Evolutionary conservation across 2,113 vertebrate species (phyloP).

Genomic region (Oryzias celebensis): DNA sequence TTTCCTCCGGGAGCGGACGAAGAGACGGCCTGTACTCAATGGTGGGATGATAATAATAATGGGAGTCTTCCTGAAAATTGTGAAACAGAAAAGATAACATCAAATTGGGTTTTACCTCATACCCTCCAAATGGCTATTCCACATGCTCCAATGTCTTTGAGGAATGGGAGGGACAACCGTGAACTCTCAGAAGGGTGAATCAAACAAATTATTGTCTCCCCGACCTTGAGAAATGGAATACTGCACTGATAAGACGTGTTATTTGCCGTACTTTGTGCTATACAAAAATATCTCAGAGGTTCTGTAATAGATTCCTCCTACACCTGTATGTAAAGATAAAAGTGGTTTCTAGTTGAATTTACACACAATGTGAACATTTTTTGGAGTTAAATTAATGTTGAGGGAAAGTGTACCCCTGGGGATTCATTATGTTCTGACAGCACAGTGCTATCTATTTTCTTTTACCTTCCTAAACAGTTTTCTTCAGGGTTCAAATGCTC

Average conservation of each 20-base stretch:
- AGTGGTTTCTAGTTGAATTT: background rate
- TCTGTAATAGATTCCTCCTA: slow-evolving; percentile 2
- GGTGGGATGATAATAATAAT: slow-evolving; percentile 71
- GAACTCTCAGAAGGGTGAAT: background rate
- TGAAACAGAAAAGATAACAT: slow-evolving; percentile 31
- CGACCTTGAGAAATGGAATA: background rate
- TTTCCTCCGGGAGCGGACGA: slow-evolving; percentile 64
- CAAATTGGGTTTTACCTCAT: slow-evolving; percentile 2
- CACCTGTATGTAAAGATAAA: background rate
- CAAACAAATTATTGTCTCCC: background rate
- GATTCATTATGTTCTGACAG: slow-evolving; percentile 29
- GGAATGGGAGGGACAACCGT: background rate
- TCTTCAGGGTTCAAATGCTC: slow-evolving; percentile 53
- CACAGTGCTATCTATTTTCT: slow-evolving; percentile 34
- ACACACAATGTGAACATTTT: background rate
- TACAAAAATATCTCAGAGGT: background rate
- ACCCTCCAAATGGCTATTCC: slow-evolving; percentile 18
- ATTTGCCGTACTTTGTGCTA: background rate
- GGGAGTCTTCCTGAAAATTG: slow-evolving; percentile 59
- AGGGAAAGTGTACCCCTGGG: slow-evolving; percentile 20
- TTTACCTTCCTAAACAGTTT: slow-evolving; percentile 49
- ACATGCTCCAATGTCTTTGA: slow-evolving; percentile 11
- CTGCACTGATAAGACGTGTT: background rate
- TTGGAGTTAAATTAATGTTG: slow-evolving; percentile 13
- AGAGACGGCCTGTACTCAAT: slow-evolving; percentile 60